Base-by-base conservation (phyloP, 2,113 vertebrate species). In the Burhinus bistriatus region DNA sequence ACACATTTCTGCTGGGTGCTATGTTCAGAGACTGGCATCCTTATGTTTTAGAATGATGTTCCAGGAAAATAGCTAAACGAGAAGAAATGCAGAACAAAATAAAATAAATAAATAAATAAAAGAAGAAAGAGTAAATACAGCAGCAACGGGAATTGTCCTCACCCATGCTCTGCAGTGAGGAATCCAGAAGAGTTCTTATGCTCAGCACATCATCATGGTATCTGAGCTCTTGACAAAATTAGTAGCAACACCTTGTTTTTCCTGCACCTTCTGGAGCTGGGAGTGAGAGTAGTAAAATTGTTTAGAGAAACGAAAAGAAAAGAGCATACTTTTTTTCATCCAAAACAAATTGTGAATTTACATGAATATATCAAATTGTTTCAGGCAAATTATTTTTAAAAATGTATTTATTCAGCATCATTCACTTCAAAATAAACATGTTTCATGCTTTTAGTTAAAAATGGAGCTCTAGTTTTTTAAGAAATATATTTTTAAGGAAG, bases 371-470 rank as follows among this genome's bases (percentile, higher is more conserved):
- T 90, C 6, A 76, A 75, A 85, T 90, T 82, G 4, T 95, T 96
- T 87, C 70, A 61, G 70, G 66, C 6, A 94, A 82, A 72, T 93
- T 87, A 47, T 23, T 95, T 76, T 59, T 23, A 4, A 42, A 84
- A 91, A 79, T 69, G 11, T 36, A 87, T 95, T 91, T 95, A 52
- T 69, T 95, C 61, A 54, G 57, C 45, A 44, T 65, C 4, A 40
- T 75, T 83, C 2, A 65, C 80, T 94, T 83, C 1, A 76, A 82
- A 94, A 72, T 47, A 87, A 94, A 20, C 21, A 1, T 9, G 5
- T 85, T 93, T 83, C 52, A 91, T 83, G 73, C 65, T 91, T 96
- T 83, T 42, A 44, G 78, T 95, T 90, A 22, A 52, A 87, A 93
- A 75, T 16, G 2, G 16, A 76, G 10, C 23, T 91, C 23, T 54